A percentile compares a stretch with the other conserved stretches of the same genome.
These are phyloP conservation scores for Ormyrus nitidulus DNA, from an alignment of 2,888 invertebrate species.

Conservation along the genomic window DNA sequence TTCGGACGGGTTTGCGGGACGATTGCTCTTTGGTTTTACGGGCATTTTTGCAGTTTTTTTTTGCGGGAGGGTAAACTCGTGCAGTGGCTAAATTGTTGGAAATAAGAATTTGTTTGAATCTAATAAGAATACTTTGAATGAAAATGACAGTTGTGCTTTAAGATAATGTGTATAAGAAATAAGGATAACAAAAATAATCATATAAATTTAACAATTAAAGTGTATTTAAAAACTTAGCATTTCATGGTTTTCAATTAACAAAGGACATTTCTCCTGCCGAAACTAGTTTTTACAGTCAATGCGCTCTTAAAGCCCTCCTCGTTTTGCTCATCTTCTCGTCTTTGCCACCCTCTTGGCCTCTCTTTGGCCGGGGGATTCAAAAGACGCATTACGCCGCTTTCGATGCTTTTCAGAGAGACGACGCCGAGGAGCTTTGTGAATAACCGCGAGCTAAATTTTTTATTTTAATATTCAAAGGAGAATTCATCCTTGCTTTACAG, in stretches of 20 bases:
- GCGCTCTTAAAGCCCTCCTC: slow-evolving; percentile 24
- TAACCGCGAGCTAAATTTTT: slow-evolving; percentile 44
- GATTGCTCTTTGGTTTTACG: no score
- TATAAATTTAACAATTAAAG: no score
- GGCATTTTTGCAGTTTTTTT: no score
- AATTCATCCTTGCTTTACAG: slow-evolving; percentile 37
- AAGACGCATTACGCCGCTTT: slow-evolving; percentile 52
- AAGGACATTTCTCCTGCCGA: not conserved
- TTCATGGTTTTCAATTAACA: not conserved
- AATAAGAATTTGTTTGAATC: no score
- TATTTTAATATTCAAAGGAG: slow-evolving; percentile 43
- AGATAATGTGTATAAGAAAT: no score
- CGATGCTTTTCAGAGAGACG: slow-evolving; percentile 43
- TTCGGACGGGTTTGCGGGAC: no score
- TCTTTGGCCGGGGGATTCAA: slow-evolving; percentile 37
- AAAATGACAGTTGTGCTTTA: no score
- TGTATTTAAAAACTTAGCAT: not conserved
- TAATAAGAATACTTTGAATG: no score
- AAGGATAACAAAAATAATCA: no score
- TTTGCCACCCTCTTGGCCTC: slow-evolving; percentile 39
- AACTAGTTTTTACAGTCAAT: slow-evolving; percentile 49
- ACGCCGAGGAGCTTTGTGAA: slow-evolving; percentile 33
- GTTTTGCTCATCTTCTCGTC: slow-evolving; percentile 19
- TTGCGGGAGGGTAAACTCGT: no score
- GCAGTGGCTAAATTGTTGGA: no score